Evolutionary conservation across 1,140 invertebrate species (phyloP), one percentile per base, ranked within the genome.

Genomic region (Drosophila asahinai): DNA sequence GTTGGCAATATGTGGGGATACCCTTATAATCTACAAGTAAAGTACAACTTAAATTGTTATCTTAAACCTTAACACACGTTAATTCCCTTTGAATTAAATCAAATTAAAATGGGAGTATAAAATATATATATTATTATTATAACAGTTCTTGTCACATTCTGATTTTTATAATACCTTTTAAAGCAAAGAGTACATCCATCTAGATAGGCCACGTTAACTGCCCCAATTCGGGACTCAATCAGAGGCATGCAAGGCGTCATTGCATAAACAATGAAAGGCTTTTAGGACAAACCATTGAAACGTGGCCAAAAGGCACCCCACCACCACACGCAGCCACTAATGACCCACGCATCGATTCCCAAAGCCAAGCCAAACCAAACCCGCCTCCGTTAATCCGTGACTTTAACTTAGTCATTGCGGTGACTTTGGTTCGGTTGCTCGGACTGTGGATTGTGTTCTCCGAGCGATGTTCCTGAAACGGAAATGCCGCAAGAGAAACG

Each of bases 231-330:
- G 14, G 54, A 48, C 47, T 49, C 74, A 86, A 65, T 86, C 79
- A 82, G 42, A 43, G 59, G 60, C 68, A 60, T 71, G 63, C 48
- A 48, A 72, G 15, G 15, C 38, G 14, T 9, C 64, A 74, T 73
- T 83, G 67, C 64, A 77, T 81, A 62, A 84, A 87, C 83, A 87
- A 89, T 89, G 77, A 89, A 87, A 87, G 58, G 77, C 83, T 87
- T 87, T 87, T 89, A 87, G 78, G 25, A 36, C 51, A 27, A 17
- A 17, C 40, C 38, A 45, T 5, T 17, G 45, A 45, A 58, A 43
- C 45, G 55, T 9, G 30, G 11, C 45, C 47, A 57, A 25, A 8
- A 30, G 12, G 12, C 5, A 17, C 7, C 48, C 19, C 27, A 27
- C 8, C 27, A 27, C 5, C 43, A 33, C 54, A 65, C 38, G 61